Percentiles rank a stretch among this genome's conserved stretches.
Evolutionary conservation across 2,797 vertebrate genomes (phyloP).

Genomic region (Eulemur coronatus): DNA sequence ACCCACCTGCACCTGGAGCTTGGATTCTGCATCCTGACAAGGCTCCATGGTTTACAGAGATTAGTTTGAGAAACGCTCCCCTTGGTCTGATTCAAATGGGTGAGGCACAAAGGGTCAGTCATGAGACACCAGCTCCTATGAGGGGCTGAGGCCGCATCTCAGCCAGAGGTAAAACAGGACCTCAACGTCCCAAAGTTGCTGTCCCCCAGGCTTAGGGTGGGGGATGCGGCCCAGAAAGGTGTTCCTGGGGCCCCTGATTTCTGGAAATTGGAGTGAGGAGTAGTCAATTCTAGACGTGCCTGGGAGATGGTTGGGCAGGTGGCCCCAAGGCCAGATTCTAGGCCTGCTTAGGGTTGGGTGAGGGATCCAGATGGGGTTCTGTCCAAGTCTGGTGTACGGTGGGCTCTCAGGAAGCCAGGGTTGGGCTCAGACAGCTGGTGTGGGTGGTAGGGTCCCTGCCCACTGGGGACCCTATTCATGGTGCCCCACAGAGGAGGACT

Average conservation of each 20-base stretch:
- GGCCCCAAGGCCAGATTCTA: background rate
- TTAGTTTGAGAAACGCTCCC: background rate
- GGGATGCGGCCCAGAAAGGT: background rate
- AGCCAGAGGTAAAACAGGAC: background rate
- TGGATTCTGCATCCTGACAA: background rate
- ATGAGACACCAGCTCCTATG: background rate
- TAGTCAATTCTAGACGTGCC: background rate
- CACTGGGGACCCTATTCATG: background rate
- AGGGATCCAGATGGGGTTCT: background rate
- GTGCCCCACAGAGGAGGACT: conserved; percentile 83
- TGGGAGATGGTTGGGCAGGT: background rate
- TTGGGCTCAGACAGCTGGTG: background rate
- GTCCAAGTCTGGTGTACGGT: background rate
- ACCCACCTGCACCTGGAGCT: background rate
- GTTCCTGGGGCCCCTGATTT: background rate
- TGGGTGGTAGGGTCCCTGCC: background rate
- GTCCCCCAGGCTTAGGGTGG: background rate
- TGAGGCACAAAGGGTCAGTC: background rate
- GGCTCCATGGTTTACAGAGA: background rate
- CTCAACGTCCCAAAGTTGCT: background rate
- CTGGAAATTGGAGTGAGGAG: background rate
- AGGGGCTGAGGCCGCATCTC: background rate
- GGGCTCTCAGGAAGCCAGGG: background rate
- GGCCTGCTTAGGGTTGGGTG: background rate
- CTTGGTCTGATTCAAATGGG: background rate